These are phyloP conservation scores for Protophormia terraenovae DNA, from an alignment of 2,888 invertebrate species.

Conservation along the genomic window DNA sequence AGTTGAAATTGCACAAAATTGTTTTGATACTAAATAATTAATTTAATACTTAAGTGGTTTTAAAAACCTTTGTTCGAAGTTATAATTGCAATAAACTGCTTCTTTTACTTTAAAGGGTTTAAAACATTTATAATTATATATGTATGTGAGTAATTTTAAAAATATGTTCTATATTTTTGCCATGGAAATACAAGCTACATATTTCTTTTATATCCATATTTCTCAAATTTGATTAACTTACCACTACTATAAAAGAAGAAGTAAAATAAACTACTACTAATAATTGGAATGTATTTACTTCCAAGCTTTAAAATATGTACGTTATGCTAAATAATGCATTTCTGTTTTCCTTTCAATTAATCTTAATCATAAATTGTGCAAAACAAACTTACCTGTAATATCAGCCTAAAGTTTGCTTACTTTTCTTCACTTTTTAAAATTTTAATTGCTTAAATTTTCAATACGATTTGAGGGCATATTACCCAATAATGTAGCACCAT, in stretches of 20 bases:
- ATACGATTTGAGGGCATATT: slow-evolving; percentile 67
- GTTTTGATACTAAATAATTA: slow-evolving; percentile 34
- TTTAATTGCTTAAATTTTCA: slow-evolving; percentile 71
- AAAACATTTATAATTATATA: slow-evolving; percentile 32
- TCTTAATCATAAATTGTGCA: too few species aligned
- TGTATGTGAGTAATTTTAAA: background rate
- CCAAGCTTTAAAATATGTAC: slow-evolving; percentile 28
- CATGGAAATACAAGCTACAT: too few species aligned
- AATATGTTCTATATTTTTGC: slow-evolving; percentile 43
- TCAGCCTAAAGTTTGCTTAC: background rate
- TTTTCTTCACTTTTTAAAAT: background rate
- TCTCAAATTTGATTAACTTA: slow-evolving; percentile 21
- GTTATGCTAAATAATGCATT: slow-evolving; percentile 4
- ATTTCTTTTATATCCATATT: too few species aligned
- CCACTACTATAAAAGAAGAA: slow-evolving; percentile 20
- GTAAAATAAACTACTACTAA: slow-evolving; percentile 6
- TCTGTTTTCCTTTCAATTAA: too few species aligned
- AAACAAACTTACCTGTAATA: slow-evolving; percentile 57
- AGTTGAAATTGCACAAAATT: slow-evolving; percentile 71
- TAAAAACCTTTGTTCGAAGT: slow-evolving; percentile 68
- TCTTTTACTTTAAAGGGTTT: slow-evolving; percentile 5
- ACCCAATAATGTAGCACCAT: slow-evolving; percentile 59
- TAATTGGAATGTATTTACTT: slow-evolving; percentile 54
- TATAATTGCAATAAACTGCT: slow-evolving; percentile 17
- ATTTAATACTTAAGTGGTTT: slow-evolving; percentile 64